Evolutionary conservation across 2,113 vertebrate genomes (phyloP).

Genomic region (Panthera leo): DNA sequence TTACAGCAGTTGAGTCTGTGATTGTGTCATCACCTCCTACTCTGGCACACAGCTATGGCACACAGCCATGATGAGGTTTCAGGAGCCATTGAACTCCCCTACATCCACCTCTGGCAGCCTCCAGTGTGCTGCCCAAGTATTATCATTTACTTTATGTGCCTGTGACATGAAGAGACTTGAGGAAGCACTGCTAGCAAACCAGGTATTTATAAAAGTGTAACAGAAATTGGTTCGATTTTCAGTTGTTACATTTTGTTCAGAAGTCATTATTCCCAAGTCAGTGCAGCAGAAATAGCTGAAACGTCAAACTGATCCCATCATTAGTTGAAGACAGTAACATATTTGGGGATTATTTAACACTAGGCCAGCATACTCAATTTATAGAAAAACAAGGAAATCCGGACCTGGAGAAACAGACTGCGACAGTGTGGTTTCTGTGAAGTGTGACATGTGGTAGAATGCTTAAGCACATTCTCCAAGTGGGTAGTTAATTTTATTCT

Average conservation of each 20-base stretch:
- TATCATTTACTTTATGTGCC: not conserved
- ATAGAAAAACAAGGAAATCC: not conserved
- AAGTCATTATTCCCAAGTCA: not conserved
- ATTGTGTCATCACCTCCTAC: not conserved
- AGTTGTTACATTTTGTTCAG: not conserved
- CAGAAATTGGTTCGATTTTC: not conserved
- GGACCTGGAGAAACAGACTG: not conserved
- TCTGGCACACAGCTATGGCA: not conserved
- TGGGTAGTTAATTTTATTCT: not conserved
- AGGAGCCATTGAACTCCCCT: not conserved
- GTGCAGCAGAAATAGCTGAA: not conserved
- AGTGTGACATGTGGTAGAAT: not conserved
- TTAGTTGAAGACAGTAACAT: not conserved
- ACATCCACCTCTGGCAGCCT: fast-evolving
- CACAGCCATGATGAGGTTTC: too few species aligned
- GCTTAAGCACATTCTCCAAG: not conserved
- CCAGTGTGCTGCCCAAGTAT: not conserved
- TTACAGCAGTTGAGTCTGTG: not conserved
- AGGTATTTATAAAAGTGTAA: not conserved
- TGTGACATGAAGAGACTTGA: not conserved
- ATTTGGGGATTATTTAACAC: not conserved
- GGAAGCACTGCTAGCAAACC: not conserved
- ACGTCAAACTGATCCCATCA: not conserved
- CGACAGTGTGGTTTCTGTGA: not conserved
- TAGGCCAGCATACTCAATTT: not conserved